Evolutionary conservation across 2,797 vertebrate species (phyloP).

Genomic region (Mormyrus hasselquistii): DNA sequence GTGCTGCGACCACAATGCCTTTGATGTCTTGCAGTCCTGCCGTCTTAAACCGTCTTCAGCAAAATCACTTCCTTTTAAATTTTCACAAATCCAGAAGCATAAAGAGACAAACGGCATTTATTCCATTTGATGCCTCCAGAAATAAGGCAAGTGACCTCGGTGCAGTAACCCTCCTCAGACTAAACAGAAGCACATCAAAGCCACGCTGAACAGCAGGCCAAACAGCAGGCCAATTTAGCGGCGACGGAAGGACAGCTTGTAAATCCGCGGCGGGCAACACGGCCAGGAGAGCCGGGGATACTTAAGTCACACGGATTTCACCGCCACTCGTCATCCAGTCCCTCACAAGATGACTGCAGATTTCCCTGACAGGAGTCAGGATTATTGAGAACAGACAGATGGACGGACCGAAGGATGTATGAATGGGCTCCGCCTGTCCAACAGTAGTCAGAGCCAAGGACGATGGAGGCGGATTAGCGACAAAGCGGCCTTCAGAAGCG

Average conservation of each 20-base stretch:
- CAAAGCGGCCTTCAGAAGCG: neutral
- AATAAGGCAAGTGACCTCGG: neutral
- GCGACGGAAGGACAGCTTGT: neutral
- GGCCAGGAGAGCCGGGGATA: neutral
- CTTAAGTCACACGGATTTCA: neutral
- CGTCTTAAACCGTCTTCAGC: neutral
- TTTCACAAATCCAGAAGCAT: neutral
- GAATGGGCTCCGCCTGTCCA: neutral
- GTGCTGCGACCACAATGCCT: neutral
- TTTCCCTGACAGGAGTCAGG: neutral
- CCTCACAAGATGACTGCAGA: neutral
- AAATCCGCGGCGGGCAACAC: neutral
- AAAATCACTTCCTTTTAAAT: neutral
- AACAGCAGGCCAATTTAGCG: neutral
- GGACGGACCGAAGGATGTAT: neutral
- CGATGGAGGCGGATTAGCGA: neutral
- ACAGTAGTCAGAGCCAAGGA: neutral
- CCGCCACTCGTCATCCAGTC: neutral
- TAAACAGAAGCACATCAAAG: neutral
- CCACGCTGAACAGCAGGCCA: neutral
- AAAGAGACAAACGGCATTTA: neutral
- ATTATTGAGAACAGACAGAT: neutral
- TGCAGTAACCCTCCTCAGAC: neutral
- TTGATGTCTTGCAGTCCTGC: neutral
- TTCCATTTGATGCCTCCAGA: neutral